Conservation (phyloP, 35 echinoderm and acorn worm species). For the Amphiura filiformis region DNA sequence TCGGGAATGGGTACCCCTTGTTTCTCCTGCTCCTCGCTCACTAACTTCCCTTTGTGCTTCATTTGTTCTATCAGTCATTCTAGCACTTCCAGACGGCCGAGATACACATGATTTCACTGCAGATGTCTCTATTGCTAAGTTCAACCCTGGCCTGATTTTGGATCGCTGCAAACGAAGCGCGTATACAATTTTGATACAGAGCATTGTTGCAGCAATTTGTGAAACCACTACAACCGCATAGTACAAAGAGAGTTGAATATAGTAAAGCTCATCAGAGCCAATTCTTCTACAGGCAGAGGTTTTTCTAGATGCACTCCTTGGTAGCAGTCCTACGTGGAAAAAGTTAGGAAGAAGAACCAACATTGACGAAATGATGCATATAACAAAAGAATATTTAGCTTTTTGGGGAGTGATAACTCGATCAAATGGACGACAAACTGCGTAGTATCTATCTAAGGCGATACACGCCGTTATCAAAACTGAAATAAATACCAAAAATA, state of each 20-base stretch:
- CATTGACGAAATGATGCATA: too few species aligned
- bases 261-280: background rate
- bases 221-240: background rate
- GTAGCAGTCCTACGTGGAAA: background rate
- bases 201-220: background rate
- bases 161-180: background rate
- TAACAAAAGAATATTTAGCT: too few species aligned
- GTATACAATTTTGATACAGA: background rate
- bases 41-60: background rate
- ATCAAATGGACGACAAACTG: too few species aligned
- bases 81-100: background rate
- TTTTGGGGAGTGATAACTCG: too few species aligned
- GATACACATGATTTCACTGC: too few species aligned
- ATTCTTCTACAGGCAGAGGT: background rate
- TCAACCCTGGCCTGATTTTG: background rate
- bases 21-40: background rate
- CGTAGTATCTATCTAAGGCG: too few species aligned
- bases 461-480: too few species aligned
- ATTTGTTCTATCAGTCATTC: background rate
- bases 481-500: too few species aligned
- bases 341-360: background rate
- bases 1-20: background rate
- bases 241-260: background rate
- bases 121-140: too few species aligned
- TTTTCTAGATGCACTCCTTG: background rate